Conservation (phyloP, 2,797 vertebrate species). For the Lagorchestes hirsutus region DNA sequence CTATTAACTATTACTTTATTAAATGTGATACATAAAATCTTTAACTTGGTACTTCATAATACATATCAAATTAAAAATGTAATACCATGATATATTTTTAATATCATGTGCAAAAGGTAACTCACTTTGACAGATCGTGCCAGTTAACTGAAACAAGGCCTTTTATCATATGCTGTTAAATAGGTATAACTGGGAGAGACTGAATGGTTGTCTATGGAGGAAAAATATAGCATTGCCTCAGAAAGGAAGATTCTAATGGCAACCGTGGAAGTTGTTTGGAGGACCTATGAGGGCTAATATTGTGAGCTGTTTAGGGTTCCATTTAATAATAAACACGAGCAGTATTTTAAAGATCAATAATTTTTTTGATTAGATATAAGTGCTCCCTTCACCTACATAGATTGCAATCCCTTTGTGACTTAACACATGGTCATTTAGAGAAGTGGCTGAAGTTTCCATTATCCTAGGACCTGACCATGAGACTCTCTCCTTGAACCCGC, state of each 20-base stretch:
- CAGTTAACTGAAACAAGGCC: not conserved
- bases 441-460: not conserved
- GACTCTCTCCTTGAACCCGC: not conserved
- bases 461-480: not conserved
- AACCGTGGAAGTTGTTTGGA: not conserved
- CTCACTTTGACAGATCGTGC: slow-evolving; percentile 1
- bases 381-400: not conserved
- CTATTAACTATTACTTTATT: slow-evolving; percentile 8
- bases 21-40: slow-evolving; percentile 8
- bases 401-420: not conserved
- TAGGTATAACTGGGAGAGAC: not conserved
- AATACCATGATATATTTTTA: slow-evolving; percentile 2
- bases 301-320: not conserved
- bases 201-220: not conserved
- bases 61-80: slow-evolving; percentile 2
- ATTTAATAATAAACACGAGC: not conserved
- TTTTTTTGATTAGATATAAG: not conserved
- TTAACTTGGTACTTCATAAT: slow-evolving; percentile 10
- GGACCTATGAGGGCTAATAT: not conserved
- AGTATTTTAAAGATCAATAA: not conserved
- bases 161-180: not conserved
- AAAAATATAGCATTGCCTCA: not conserved
- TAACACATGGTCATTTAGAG: not conserved
- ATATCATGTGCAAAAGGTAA: not conserved
- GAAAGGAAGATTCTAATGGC: not conserved